Evolutionary conservation across 2,888 invertebrate genomes (phyloP), one percentile per base, ranked within the genome.

Genomic region (Melolontha melolontha): DNA sequence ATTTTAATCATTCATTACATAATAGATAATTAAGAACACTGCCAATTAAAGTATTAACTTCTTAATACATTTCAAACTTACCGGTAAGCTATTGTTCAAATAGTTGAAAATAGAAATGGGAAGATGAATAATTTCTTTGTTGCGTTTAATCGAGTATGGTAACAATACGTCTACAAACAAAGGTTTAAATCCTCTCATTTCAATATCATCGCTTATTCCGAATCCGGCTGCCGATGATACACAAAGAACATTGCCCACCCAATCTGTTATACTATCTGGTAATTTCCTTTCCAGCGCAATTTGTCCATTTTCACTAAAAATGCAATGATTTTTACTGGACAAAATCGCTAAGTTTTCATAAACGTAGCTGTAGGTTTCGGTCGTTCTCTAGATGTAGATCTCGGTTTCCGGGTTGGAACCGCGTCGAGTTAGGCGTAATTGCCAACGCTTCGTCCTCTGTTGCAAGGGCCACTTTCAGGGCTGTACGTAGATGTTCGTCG

Each of bases 71-170:
- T 52, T 62, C 34, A 44, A 63, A 78, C 86, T 84, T 80, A 92
- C 93, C 55, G 90, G 90, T 2, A 93, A 80, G 54, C 88, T 88
- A 71, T 91, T 87, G 64, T 88, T 87, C 74, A 91, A 83, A 78
- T 92, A 92, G 82, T 92, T 93, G 83, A 90, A 92, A 49, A 92
- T 84, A 0, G 90, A 86, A 14, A 91, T 89, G 70, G 88, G 86
- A 55, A 93, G 81, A 54, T 89, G 86, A 27, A 90, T 81, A 14
- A 85, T 81, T 82, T 93, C 93, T 0, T 89, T 89, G 1, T 66
- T 62, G 7, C 90, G n/a, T n/a, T n/a, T n/a, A n/a, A n/a, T n/a
- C n/a, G n/a, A n/a, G n/a, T n/a, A n/a, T n/a, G n/a, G n/a, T 16
- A 89, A 82, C 66, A 89, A 87, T 34, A 91, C 88, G 73, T 92